These are phyloP conservation scores for Trissonchulus latispiculum DNA, from an alignment of 2,888 invertebrate genomes.

Conservation along the genomic window DNA sequence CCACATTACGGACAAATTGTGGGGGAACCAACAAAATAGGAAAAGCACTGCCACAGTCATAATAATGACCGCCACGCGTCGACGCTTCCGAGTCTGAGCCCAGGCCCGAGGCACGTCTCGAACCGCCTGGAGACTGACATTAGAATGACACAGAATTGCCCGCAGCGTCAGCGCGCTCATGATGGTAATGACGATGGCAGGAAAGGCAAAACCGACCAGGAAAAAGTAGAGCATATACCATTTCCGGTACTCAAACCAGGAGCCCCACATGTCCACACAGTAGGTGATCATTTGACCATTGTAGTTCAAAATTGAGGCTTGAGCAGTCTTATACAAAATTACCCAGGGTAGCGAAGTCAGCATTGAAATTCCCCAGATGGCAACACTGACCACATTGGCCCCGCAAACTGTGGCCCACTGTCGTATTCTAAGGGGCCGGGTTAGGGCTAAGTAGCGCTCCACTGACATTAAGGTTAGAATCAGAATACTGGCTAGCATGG, in stretches of 20 bases:
- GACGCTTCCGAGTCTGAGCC: not conserved
- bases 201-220: constrained; percentile 12
- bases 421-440: not conserved
- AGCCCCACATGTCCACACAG: constrained; percentile 2
- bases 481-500: constrained; percentile 6
- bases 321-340: not conserved
- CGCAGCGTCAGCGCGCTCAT: not conserved
- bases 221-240: constrained; percentile 6
- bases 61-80: not conserved
- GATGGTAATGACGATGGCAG: not conserved
- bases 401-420: not conserved
- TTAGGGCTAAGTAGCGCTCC: constrained; percentile 9
- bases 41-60: constrained; percentile 5
- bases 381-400: not conserved
- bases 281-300: not conserved
- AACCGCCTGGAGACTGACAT: not conserved
- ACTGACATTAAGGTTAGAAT: constrained; percentile 11
- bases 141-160: not conserved
- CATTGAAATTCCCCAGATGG: not conserved
- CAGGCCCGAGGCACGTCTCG: not conserved
- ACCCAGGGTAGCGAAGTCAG: constrained; percentile 11
- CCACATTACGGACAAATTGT: constrained; percentile 11
- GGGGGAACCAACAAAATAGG: constrained; percentile 15
- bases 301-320: not conserved
- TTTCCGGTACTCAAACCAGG: not conserved